Base-by-base conservation (phyloP, 2,888 invertebrate genomes). In the Synergus japonicus region DNA sequence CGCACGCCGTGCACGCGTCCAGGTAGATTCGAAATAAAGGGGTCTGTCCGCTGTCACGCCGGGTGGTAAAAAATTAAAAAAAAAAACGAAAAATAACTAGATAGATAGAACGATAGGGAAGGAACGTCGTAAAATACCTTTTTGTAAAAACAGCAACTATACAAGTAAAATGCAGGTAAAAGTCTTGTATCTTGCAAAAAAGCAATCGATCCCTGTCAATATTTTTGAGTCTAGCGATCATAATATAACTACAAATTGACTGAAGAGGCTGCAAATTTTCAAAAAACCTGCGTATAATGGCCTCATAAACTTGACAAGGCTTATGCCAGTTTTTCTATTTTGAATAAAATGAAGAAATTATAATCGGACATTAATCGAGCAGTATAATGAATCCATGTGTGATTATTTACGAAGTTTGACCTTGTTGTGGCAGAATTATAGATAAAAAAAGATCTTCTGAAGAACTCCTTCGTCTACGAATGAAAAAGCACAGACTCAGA, bases 1-100 rank as follows among this genome's bases (percentile, higher is more conserved):
- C 81, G 79, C 77, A 76, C 81, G 81, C 79, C 78, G 29, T 79
- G 83, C 83, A 81, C 83, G 83, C 83, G 83, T 76, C 81, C 83
- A 83, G 81, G 83, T 81, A 83, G 78, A 76, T 54, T 29, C 60
- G 13, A 77, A 37, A 37, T 37, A 37, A 37, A 77, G 54, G 54
- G 78, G 65, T 65, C 44, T 60, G 15, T 4, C 58, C 63, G 37
- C 37, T 37, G 37, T 5, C 37, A 4, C 37, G 18, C 76, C 67
- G 22, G 64, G 64, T 67, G 73, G 15, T 81, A 81, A 83, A 81
- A 81, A 83, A 69, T 44, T 18, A 18, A 43, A 22, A 49, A 43
- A 65, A 69, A 73, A 78, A 37, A n/a, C 10, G 15, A 44, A 63
- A 66, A 76, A 76, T 4, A 12, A 18, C 15, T 15, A 49, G 15